Percentiles rank a stretch among this genome's conserved stretches.
phyloP scores from a whole-genome alignment of 2,888 invertebrate species.

The Meiosimyza platycephala region DNA sequence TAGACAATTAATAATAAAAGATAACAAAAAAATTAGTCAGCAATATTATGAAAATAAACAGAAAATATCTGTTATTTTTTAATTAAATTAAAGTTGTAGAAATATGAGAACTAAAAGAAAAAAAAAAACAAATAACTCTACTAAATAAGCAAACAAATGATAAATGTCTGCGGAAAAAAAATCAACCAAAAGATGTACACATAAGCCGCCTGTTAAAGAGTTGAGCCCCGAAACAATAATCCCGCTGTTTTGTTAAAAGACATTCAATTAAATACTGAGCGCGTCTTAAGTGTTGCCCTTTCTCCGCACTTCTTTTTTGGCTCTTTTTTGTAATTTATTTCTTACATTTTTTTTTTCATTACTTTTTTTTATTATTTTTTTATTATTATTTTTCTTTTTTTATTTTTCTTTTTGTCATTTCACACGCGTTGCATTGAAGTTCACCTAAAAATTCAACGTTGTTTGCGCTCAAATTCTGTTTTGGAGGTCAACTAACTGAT shows the following conservation, averaged over 20 bases:
- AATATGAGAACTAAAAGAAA: too few relatives aligned
- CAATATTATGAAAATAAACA: too few relatives aligned
- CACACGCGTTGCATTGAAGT: background rate
- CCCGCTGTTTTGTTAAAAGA: background rate
- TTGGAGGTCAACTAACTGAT: conserved; percentile 3
- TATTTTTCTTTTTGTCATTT: background rate
- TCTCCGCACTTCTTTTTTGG: background rate
- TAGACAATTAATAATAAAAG: too few relatives aligned
- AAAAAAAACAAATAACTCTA: background rate
- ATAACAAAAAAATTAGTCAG: too few relatives aligned
- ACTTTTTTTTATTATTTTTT: background rate
- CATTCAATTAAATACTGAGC: too few relatives aligned
- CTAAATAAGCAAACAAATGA: conserved; percentile 11
- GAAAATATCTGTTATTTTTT: too few relatives aligned
- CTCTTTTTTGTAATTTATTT: background rate
- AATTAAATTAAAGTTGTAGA: too few relatives aligned
- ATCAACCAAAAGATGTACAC: too few relatives aligned
- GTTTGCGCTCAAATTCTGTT: background rate
- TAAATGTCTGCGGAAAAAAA: background rate
- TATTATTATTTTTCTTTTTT: background rate
- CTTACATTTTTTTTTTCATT: background rate
- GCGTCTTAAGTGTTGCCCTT: too few relatives aligned
- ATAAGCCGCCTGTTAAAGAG: background rate
- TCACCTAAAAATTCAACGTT: background rate
- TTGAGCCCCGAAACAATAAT: background rate